Evolutionary conservation across 2,888 invertebrate genomes (phyloP), one percentile per base, ranked within the genome.

Genomic region (Crossocerus cetratus): DNA sequence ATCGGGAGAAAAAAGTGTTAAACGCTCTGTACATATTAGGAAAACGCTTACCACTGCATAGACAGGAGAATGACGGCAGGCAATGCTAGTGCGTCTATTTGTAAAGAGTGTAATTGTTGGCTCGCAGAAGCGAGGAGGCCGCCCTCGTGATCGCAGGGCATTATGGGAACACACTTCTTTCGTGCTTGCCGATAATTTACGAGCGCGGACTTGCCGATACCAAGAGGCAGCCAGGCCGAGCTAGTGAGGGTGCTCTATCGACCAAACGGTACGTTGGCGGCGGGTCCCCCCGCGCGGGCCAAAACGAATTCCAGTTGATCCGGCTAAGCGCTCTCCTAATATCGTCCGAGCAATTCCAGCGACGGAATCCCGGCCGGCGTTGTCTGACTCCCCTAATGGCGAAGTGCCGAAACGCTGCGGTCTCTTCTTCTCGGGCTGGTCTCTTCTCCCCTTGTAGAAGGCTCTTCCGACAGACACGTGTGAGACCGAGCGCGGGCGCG

Each of bases 221-320:
- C 70, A 72, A 76, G 69, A 76, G 70, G 75, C 32, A 32, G 32
- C 0, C 32, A 11, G 32, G 11, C 8, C 32, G 1, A 32, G 32
- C 32, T 32, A 32, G 32, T 32, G 75, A 42, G 43, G 65, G 42
- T 16, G 59, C 16, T 49, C 70, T 80, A 81, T 80, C 78, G 80
- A 80, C 74, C 81, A 78, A 80, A 80, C 80, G 72, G 49, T 66
- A 66, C 61, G 73, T 44, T 44, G 53, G 54, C 42, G n/a, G n/a
- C n/a, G n/a, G n/a, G n/a, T n/a, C n/a, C n/a, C 16, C 69, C 68
- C 67, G 72, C 67, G 65, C 59, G 53, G 60, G 42, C 69, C 71
- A 18, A 60, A 62, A 71, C 76, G 80, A 75, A 78, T 83, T 80
- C 83, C 83, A 71, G 69, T 80, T 81, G 81, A 83, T 83, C 83